These are phyloP conservation scores for Dynastes tityus DNA, from an alignment of 2,888 invertebrate species.

Conservation along the genomic window DNA sequence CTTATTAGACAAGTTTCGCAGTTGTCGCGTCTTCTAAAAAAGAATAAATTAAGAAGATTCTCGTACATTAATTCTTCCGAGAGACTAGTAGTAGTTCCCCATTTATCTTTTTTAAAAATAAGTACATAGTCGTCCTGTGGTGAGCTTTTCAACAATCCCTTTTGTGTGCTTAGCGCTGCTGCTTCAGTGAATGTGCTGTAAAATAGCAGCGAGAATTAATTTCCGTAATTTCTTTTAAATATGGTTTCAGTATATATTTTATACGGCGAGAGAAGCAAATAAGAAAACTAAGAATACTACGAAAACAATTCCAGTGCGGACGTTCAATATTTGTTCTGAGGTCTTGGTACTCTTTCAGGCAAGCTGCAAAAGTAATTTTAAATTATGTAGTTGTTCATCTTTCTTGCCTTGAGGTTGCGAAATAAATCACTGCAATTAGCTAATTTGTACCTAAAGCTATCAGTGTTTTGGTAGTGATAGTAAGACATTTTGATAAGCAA, in stretches of 20 bases:
- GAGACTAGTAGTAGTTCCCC: conserved; percentile 9
- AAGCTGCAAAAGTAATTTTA: too few relatives aligned
- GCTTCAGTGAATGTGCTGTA: neutral
- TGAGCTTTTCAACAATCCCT: conserved; percentile 10
- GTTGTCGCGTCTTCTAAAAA: conserved; percentile 24
- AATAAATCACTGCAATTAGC: too few relatives aligned
- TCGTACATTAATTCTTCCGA: conserved; percentile 10
- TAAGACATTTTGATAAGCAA: too few relatives aligned
- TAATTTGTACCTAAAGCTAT: too few relatives aligned
- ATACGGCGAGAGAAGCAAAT: conserved; percentile 1
- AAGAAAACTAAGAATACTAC: neutral
- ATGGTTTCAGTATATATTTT: conserved; percentile 5
- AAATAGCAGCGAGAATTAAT: conserved; percentile 29
- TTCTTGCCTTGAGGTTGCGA: too few relatives aligned
- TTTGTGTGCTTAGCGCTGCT: conserved; percentile 25
- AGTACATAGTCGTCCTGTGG: conserved; percentile 19
- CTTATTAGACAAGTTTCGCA: conserved; percentile 16
- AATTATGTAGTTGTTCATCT: too few relatives aligned
- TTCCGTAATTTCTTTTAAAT: conserved; percentile 22
- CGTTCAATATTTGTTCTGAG: neutral
- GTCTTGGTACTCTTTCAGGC: too few relatives aligned
- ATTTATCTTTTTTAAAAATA: conserved; percentile 26
- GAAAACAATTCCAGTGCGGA: neutral
- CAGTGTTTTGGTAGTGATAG: too few relatives aligned
- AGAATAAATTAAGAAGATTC: conserved; percentile 28